Evolutionary conservation across 2,113 vertebrate species (phyloP).

Genomic region (Myiozetetes cayanensis): DNA sequence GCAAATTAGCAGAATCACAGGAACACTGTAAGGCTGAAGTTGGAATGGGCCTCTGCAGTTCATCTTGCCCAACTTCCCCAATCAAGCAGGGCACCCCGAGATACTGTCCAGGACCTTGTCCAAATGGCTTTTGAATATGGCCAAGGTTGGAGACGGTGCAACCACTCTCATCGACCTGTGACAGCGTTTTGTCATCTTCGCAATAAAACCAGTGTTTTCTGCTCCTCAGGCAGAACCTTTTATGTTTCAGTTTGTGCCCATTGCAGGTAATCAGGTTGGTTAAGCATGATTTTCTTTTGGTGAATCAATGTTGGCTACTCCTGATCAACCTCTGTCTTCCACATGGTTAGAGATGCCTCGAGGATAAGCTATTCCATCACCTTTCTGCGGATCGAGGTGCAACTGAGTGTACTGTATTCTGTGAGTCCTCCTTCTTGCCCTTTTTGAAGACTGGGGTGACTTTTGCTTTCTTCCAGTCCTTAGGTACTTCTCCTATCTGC

Average conservation of each 20-base stretch:
- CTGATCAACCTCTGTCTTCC: not conserved
- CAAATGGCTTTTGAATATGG: not conserved
- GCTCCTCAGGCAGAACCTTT: not conserved
- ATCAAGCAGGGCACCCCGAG: not conserved
- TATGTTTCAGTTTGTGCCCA: not conserved
- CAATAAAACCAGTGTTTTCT: not conserved
- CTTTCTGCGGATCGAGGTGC: not conserved
- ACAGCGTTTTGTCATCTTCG: not conserved
- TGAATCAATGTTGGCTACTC: not conserved
- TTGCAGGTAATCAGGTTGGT: not conserved
- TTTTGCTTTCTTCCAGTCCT: not conserved
- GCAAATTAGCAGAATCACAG: not conserved
- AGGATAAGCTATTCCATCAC: not conserved
- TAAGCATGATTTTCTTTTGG: not conserved
- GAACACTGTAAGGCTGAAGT: not conserved
- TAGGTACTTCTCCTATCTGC: not conserved
- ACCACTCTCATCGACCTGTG: not conserved
- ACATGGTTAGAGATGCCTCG: not conserved
- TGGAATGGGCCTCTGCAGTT: not conserved
- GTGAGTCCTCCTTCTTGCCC: not conserved
- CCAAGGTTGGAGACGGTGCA: not conserved
- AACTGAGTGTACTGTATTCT: not conserved
- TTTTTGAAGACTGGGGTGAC: not conserved
- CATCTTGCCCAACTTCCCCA: not conserved
- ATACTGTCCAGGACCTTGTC: not conserved